These are phyloP conservation scores for Aporrectodea caliginosa DNA, from an alignment of 1,140 invertebrate species.

Conservation along the genomic window DNA sequence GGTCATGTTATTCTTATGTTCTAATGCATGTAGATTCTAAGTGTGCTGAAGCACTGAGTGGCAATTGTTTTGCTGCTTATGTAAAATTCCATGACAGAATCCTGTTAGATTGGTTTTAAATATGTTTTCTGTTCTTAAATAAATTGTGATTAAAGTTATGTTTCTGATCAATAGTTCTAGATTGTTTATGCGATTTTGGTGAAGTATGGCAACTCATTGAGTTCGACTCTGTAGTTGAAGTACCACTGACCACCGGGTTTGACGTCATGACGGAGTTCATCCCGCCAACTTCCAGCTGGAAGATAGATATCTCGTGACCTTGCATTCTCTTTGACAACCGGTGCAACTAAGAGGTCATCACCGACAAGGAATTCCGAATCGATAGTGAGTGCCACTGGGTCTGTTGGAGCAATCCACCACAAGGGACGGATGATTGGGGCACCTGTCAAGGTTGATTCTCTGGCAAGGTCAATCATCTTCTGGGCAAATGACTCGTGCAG, in stretches of 20 bases:
- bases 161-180: no score
- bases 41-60: no score
- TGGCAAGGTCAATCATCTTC: slow-evolving; percentile 32
- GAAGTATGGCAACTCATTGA: slow-evolving; percentile 32
- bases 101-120: no score
- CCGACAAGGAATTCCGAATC: slow-evolving; percentile 80
- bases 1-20: no score
- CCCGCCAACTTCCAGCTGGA: slow-evolving; percentile 26
- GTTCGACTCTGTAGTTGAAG: slow-evolving; percentile 16
- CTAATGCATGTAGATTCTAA: no score
- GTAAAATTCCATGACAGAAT: no score
- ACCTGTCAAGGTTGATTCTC: slow-evolving; percentile 27
- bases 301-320: slow-evolving; percentile 25
- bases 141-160: no score
- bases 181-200: slow-evolving; percentile 2
- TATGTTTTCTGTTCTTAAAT: no score
- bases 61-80: no score
- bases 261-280: background rate
- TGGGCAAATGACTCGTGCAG: slow-evolving; percentile 28
- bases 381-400: slow-evolving; percentile 71
- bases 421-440: slow-evolving; percentile 69
- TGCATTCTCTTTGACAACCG: slow-evolving; percentile 61
- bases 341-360: slow-evolving; percentile 78
- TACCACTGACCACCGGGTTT: slow-evolving; percentile 21
- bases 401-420: slow-evolving; percentile 84